Evolutionary conservation across 2,797 vertebrate genomes (phyloP).

Genomic region (Philypnodon macrostomus): DNA sequence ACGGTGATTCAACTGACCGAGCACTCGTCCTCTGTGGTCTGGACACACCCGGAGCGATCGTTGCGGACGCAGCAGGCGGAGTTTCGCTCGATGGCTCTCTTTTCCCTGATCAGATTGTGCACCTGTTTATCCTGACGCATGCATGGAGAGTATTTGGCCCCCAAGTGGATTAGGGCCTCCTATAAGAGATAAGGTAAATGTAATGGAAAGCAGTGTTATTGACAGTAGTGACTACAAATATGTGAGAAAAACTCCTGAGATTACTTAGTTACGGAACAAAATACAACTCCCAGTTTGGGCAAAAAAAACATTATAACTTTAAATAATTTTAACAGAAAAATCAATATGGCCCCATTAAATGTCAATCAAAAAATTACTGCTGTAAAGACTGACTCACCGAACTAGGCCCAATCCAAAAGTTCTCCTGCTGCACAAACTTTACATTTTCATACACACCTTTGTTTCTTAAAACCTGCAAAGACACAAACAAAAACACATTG

Average conservation of each 20-base stretch:
- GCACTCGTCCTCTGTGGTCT: slow-evolving; percentile 94
- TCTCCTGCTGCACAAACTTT: slow-evolving; percentile 97
- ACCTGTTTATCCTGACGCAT: slow-evolving; percentile 97
- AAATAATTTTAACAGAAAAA: too few species aligned
- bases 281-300: too few species aligned
- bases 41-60: slow-evolving; percentile 92
- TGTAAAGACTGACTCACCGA: slow-evolving; percentile 79
- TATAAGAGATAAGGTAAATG: slow-evolving; percentile 41
- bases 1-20: slow-evolving; percentile 79
- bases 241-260: too few species aligned
- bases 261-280: too few species aligned
- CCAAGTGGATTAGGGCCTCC: slow-evolving; percentile 97
- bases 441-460: slow-evolving; percentile 98
- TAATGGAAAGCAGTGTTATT: neutral
- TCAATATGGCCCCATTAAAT: too few species aligned
- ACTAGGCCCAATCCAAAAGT: slow-evolving; percentile 98
- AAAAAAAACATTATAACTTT: too few species aligned
- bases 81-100: slow-evolving; percentile 86
- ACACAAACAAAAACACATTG: slow-evolving; percentile 17
- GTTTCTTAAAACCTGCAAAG: slow-evolving; percentile 95
- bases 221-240: too few species aligned
- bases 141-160: slow-evolving; percentile 97
- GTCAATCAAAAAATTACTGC: neutral
- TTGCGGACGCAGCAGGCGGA: slow-evolving; percentile 97
- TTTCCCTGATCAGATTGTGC: slow-evolving; percentile 86